Base-by-base conservation (phyloP, 2,888 invertebrate species). In the Neuroscelio doddi region DNA sequence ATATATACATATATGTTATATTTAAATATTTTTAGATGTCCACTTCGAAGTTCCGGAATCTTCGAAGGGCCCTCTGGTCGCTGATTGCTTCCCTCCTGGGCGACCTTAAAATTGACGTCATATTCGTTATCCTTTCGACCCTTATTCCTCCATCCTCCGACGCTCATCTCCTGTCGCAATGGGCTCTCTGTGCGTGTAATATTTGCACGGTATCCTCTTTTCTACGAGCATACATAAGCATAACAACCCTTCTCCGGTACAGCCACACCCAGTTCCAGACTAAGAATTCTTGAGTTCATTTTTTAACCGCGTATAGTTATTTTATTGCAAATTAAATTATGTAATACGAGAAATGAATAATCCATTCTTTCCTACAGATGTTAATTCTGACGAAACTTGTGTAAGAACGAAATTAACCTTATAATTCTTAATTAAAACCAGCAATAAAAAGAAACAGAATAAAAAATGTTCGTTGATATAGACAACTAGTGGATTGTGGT, bases 71-170 rank as follows among this genome's bases (percentile, higher is more conserved):
- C 72, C 70, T 66, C 68, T 71, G 75, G 69, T 71, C 77, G 75
- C 75, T 82, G 81, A 82, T 82, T 82, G 80, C 82, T 75, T 77
- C 75, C 74, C 76, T 72, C 79, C 77, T 77, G 70, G 74, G 69
- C 76, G 76, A 76, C 78, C 79, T 79, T 78, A 81, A 82, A 82
- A 82, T 82, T 80, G 81, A 80, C 80, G 80, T 82, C 79, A 82
- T 82, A 82, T 81, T 82, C 81, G 81, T 82, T 82, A 82, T 81
- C 80, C 81, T 80, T 80, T 78, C 76, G 79, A 81, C 82, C 82
- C 81, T 82, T 80, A 78, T 80, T 80, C 77, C 80, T 69, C 65
- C 70, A 65, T 71, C 69, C 66, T 68, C 70, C 72, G 53, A 46
- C 10, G 34, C 44, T 24, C 44, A 12, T 50, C 47, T 44, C 42